Conservation (phyloP, 2,888 invertebrate genomes). For the Allacma fusca region DNA sequence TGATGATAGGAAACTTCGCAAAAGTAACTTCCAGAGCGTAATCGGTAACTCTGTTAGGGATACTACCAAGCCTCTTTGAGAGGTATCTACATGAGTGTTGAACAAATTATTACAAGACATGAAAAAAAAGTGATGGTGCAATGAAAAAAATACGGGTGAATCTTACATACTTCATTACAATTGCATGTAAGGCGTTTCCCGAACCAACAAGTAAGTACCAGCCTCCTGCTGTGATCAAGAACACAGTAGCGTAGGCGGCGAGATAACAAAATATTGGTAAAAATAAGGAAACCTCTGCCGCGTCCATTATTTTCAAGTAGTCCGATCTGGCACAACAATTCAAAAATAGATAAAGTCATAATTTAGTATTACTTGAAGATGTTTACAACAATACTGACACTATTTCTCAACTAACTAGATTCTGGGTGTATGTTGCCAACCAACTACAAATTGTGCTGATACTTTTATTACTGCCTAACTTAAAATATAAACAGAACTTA, state of each 20-base stretch:
- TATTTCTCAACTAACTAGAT: too few relatives aligned
- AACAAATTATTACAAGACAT: too few relatives aligned
- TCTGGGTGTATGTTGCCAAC: too few relatives aligned
- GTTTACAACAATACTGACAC: too few relatives aligned
- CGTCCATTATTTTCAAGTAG: slow-evolving; percentile 41
- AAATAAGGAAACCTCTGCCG: slow-evolving; percentile 36
- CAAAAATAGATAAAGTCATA: too few relatives aligned
- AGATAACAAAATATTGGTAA: slow-evolving; percentile 42
- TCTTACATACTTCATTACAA: slow-evolving; percentile 70
- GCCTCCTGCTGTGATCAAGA: slow-evolving; percentile 68
- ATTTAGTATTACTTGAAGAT: too few relatives aligned
- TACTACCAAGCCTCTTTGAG: slow-evolving; percentile 50
- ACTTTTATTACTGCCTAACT: too few relatives aligned
- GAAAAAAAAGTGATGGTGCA: too few relatives aligned
- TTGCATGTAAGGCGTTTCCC: slow-evolving; percentile 75
- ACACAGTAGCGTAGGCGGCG: slow-evolving; percentile 63
- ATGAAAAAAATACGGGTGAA: too few relatives aligned
- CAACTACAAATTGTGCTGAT: too few relatives aligned
- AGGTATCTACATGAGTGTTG: slow-evolving; percentile 45
- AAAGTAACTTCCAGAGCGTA: slow-evolving; percentile 64
- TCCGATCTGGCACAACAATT: too few relatives aligned
- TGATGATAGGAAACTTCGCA: slow-evolving; percentile 74
- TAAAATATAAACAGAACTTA: too few relatives aligned
- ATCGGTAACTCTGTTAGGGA: slow-evolving; percentile 58
- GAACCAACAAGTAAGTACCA: slow-evolving; percentile 72